Evolutionary conservation across 2,113 vertebrate genomes (phyloP).

Genomic region (Paramormyrops kingsleyae): DNA sequence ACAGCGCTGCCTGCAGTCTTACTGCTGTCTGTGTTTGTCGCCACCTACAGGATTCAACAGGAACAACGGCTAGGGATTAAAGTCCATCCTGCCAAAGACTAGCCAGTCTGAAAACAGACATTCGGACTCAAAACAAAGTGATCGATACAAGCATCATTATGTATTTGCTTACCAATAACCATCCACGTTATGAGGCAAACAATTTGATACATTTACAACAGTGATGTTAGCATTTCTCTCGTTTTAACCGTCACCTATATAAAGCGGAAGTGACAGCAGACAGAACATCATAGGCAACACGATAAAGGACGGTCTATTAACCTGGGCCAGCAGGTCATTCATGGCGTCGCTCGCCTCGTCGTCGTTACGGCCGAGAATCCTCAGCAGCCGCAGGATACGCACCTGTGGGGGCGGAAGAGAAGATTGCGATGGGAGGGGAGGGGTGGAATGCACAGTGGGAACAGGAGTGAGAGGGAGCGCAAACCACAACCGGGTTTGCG

Average conservation of each 20-base stretch:
- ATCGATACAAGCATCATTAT: neutral
- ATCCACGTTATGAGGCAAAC: neutral
- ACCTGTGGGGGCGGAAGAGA: conserved; percentile 40
- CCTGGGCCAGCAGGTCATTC: conserved; percentile 84
- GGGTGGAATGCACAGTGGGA: neutral
- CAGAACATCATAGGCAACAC: neutral
- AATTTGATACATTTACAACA: neutral
- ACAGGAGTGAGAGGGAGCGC: neutral
- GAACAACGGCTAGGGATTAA: neutral
- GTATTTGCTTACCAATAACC: neutral
- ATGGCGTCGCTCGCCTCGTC: conserved; percentile 72
- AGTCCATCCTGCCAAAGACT: neutral
- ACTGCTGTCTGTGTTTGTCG: conserved; percentile 82
- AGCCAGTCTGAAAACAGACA: neutral
- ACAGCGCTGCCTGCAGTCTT: conserved; percentile 79
- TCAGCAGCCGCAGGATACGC: conserved; percentile 71
- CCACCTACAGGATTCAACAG: conserved; percentile 57
- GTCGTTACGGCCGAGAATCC: conserved; percentile 72
- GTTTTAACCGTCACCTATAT: neutral
- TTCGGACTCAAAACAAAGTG: neutral
- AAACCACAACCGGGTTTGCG: neutral
- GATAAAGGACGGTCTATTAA: conserved; percentile 27
- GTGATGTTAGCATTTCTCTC: neutral
- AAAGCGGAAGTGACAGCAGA: neutral
- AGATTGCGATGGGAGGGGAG: neutral